Conservation (phyloP, 1,140 invertebrate genomes). For the Cyclina sinensis region DNA sequence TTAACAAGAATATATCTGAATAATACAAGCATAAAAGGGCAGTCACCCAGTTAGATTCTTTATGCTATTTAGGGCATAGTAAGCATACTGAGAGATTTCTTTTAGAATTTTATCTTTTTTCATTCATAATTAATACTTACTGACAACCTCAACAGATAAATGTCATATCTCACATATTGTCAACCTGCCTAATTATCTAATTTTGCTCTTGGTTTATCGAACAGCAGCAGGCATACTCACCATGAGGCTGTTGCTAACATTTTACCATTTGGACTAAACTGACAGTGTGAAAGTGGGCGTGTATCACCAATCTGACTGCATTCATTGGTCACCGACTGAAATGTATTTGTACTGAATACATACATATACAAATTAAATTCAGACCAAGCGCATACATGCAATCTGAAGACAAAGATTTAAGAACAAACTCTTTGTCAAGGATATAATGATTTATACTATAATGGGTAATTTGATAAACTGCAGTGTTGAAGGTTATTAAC, state of each 20-base stretch:
- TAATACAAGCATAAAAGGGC: no score
- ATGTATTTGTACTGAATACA: constrained; percentile 37
- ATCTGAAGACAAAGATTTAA: neutral
- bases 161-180: no score
- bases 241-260: constrained; percentile 96
- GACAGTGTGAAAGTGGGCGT: constrained; percentile 95
- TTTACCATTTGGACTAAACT: constrained; percentile 96
- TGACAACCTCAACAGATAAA: no score
- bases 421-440: neutral
- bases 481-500: neutral
- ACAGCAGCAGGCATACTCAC: no score
- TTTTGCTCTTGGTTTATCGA: no score
- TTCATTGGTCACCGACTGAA: constrained; percentile 88
- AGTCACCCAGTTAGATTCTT: no score
- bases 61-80: no score
- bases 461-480: neutral
- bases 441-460: neutral
- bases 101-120: no score
- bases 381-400: neutral
- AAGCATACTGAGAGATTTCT: no score
- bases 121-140: no score
- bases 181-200: no score
- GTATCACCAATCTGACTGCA: constrained; percentile 98
- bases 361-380: neutral
- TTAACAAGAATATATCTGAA: no score